Percentiles rank a stretch among this genome's conserved stretches.
These are phyloP conservation scores for Hydrolagus colliei DNA, from an alignment of 2,797 vertebrate species.

Conservation along the genomic window DNA sequence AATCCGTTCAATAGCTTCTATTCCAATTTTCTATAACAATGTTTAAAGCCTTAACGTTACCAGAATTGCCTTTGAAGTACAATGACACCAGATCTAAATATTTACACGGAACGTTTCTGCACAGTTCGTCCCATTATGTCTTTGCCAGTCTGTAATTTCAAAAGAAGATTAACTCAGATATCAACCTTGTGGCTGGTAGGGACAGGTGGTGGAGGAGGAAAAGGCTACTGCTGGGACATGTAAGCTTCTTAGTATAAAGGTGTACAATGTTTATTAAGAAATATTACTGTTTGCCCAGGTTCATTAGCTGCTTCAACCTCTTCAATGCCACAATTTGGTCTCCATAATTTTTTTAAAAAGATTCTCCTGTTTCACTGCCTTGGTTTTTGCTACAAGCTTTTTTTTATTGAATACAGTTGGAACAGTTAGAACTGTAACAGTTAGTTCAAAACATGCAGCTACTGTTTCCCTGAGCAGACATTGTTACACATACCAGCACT, in stretches of 20 bases:
- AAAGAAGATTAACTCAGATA: neutral
- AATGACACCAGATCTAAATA: neutral
- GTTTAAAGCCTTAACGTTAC: neutral
- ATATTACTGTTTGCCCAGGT: neutral
- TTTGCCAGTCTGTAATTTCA: neutral
- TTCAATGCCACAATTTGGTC: neutral
- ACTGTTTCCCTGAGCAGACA: neutral
- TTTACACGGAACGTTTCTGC: neutral
- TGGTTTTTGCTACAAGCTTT: neutral
- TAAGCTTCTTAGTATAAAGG: neutral
- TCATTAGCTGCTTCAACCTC: slow-evolving; percentile 11
- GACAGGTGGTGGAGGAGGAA: neutral
- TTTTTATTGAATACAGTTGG: neutral
- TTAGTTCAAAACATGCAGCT: neutral
- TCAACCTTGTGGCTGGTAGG: neutral
- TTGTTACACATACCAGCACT: too few species aligned
- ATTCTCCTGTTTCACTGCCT: neutral
- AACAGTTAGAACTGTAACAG: neutral
- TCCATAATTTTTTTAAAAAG: neutral
- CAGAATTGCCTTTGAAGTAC: neutral
- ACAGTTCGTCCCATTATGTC: too few species aligned
- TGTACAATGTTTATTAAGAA: neutral
- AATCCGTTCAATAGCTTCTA: neutral
- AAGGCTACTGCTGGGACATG: neutral
- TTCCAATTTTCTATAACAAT: neutral